A percentile compares a stretch with the other conserved stretches of the same genome.
phyloP scores from a whole-genome alignment of 2,888 invertebrate genomes.

The Metellina segmentata region DNA sequence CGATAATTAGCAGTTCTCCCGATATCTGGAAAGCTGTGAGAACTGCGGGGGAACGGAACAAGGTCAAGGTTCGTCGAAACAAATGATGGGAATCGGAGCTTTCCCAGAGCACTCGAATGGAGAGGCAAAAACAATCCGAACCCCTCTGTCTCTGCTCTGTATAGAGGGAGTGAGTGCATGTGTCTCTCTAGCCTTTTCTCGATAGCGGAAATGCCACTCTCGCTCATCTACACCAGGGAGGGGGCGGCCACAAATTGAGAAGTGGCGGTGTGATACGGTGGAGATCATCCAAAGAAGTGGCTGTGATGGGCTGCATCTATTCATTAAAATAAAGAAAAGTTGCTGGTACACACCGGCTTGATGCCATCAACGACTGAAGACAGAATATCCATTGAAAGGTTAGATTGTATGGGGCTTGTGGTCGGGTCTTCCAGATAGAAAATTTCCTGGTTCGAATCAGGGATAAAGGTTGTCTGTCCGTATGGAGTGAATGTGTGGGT shows the following conservation, averaged over 20 bases:
- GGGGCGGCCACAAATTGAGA: conserved; percentile 30
- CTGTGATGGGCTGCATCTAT: too few species aligned
- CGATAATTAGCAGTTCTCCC: conserved; percentile 42
- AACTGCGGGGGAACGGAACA: background rate
- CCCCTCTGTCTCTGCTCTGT: conserved; percentile 19
- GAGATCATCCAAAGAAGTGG: too few species aligned
- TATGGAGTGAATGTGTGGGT: too few species aligned
- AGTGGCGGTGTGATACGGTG: background rate
- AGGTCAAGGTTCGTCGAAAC: conserved; percentile 64
- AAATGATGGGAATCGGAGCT: conserved; percentile 74
- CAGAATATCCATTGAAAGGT: too few species aligned
- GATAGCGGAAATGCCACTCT: conserved; percentile 54
- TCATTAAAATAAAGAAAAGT: too few species aligned
- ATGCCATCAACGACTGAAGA: too few species aligned
- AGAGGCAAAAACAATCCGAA: conserved; percentile 58
- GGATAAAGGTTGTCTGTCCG: too few species aligned
- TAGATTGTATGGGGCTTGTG: too few species aligned
- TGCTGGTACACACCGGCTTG: too few species aligned
- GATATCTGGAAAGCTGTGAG: conserved; percentile 36
- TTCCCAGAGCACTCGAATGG: conserved; percentile 70
- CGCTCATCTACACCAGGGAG: conserved; percentile 23
- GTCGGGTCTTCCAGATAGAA: too few species aligned
- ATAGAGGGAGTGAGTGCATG: background rate
- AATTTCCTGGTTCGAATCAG: too few species aligned
- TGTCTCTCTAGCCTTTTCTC: background rate